These are phyloP conservation scores for Drosophila bunnanda DNA, from an alignment of 2,888 invertebrate genomes.

Conservation along the genomic window DNA sequence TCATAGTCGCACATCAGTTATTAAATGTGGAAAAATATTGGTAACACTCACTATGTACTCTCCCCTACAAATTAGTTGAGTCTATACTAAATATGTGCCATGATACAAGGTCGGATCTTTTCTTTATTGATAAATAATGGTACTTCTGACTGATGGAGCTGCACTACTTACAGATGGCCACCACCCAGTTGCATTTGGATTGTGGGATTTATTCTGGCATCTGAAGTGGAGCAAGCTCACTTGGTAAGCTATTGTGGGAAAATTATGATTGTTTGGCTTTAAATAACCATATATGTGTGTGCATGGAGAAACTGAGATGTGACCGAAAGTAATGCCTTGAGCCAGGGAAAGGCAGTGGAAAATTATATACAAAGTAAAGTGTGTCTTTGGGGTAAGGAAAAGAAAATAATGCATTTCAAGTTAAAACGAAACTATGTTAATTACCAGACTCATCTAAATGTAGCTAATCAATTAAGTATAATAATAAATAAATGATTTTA, in stretches of 20 bases:
- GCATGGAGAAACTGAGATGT: constrained; percentile 3
- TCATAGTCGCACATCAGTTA: not conserved
- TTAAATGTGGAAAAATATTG: not conserved
- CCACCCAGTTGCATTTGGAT: constrained; percentile 36
- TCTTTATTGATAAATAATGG: not conserved
- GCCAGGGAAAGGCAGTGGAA: constrained; percentile 1
- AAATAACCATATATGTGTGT: not conserved
- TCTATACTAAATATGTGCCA: no score
- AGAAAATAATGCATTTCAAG: not conserved
- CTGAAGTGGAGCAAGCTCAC: constrained; percentile 17
- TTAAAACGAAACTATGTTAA: constrained; percentile 1
- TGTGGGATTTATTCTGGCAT: constrained; percentile 38
- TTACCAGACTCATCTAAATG: not conserved
- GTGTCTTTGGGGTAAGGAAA: not conserved
- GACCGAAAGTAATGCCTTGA: constrained; percentile 2
- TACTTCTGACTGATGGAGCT: not conserved
- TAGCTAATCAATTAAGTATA: not conserved
- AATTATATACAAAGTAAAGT: not conserved
- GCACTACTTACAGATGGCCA: constrained; percentile 19
- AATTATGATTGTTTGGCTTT: constrained; percentile 7
- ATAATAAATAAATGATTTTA: not conserved
- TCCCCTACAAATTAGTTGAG: not conserved
- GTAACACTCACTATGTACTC: not conserved
- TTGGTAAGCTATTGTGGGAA: constrained; percentile 29
- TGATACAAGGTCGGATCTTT: constrained; percentile 12